Evolutionary conservation across 2,113 vertebrate genomes (phyloP).

Genomic region (Colius striatus): DNA sequence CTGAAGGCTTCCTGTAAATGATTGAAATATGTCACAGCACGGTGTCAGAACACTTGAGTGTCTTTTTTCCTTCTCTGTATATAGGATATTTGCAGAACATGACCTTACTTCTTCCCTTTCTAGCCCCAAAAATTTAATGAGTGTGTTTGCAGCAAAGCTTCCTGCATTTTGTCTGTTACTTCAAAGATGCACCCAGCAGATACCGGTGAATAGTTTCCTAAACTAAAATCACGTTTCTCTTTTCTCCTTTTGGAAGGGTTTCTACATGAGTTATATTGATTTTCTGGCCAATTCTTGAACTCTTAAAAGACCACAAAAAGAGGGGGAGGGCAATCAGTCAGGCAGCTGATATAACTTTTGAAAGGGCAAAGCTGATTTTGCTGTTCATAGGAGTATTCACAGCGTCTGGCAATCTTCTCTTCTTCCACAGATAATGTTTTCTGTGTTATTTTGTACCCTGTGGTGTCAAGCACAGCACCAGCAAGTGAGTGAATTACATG

Average conservation of each 20-base stretch:
- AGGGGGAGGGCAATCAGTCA: slow-evolving; percentile 10
- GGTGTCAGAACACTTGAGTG: not conserved
- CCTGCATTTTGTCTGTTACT: slow-evolving; percentile 35
- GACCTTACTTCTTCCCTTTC: slow-evolving; percentile 48
- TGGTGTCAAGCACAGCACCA: slow-evolving; percentile 25
- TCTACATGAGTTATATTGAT: slow-evolving; percentile 51
- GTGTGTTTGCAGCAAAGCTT: slow-evolving; percentile 54
- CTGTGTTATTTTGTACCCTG: slow-evolving; percentile 36
- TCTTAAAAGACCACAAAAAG: slow-evolving; percentile 35
- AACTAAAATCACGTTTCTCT: slow-evolving; percentile 31
- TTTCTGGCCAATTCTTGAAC: slow-evolving; percentile 25
- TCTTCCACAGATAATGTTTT: slow-evolving; percentile 45
- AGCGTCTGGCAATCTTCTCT: slow-evolving; percentile 1
- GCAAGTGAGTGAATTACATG: slow-evolving; percentile 15
- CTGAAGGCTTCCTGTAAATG: slow-evolving; percentile 44
- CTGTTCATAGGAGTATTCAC: not conserved
- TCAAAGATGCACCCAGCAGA: slow-evolving; percentile 59
- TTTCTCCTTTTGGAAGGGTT: slow-evolving; percentile 3
- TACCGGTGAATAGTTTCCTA: slow-evolving; percentile 59
- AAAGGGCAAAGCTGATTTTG: slow-evolving; percentile 42
- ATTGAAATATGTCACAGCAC: slow-evolving; percentile 49
- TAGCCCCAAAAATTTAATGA: slow-evolving; percentile 50
- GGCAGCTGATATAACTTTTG: slow-evolving; percentile 57
- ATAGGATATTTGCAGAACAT: slow-evolving; percentile 41
- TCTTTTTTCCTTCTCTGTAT: not conserved